Evolutionary conservation across 1,140 invertebrate genomes (phyloP), one percentile per base, ranked within the genome.

Genomic region (Drosophila tropicalis): DNA sequence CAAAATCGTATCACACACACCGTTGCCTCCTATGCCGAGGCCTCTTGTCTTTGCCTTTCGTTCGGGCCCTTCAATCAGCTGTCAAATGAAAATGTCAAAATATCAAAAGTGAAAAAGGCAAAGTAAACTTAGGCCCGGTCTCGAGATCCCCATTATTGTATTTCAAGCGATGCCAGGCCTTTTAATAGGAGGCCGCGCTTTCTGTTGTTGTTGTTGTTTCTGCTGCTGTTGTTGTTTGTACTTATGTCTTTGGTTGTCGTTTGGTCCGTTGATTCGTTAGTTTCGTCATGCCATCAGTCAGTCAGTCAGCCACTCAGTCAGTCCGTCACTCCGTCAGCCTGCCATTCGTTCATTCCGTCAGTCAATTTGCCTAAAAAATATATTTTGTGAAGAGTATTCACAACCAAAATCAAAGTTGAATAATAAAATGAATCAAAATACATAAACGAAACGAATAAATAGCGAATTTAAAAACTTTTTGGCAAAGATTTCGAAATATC

Each of bases 21-120:
- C n/a, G 56, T 65, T 72, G 61, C 3, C 64, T 55, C 10, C 44
- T 41, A 17, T 57, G 67, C 29, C 44, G 17, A 9, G 44, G 80
- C 44, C 44, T 51, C 15, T 6, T 51, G 44, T 22, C 44, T 51
- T 36, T 58, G 68, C 25, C 64, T 79, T 67, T 67, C 65, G 67
- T 67, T 66, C 70, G 67, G 76, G 72, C 84, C 84, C 84, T 87
- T 87, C 84, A 87, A 89, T 89, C 84, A 87, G 84, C 84, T 87
- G 84, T 87, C 84, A 87, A 87, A 87, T 87, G 84, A 87, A 87
- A 87, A 87, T 87, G 84, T 87, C 84, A 87, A 87, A 87, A 87
- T 87, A 87, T 87, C 84, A 87, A 87, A 87, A 87, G 84, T 87
- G 84, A 87, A 87, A 87, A 87, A 87, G 84, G 84, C 84, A 87